phyloP scores from a whole-genome alignment of 2,888 invertebrate genomes.

The Drosophila algonquin region DNA sequence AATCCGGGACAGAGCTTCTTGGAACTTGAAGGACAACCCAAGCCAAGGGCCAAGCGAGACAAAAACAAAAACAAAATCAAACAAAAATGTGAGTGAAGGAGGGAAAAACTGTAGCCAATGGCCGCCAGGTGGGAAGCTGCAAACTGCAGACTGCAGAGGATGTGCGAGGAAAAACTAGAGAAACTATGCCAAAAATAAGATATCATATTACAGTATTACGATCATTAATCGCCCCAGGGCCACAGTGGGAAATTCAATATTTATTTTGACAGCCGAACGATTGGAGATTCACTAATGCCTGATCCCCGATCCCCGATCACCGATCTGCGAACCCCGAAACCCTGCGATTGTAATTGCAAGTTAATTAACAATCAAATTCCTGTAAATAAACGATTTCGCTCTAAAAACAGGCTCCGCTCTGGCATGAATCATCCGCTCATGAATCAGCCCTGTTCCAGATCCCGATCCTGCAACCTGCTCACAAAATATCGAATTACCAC shows the following conservation, averaged over 20 bases:
- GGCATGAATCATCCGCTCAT: conserved; percentile 57
- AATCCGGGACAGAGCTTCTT: conserved; percentile 29
- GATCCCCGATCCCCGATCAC: conserved; percentile 3
- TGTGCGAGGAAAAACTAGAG: neutral
- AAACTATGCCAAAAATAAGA: neutral
- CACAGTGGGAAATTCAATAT: conserved; percentile 72
- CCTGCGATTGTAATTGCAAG: conserved; percentile 65
- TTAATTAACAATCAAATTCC: conserved; percentile 71
- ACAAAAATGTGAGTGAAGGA: neutral
- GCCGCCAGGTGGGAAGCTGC: conserved; percentile 23
- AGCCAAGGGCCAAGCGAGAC: conserved; percentile 15
- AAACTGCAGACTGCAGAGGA: neutral
- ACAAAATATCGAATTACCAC: conserved; percentile 68
- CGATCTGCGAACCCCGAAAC: neutral
- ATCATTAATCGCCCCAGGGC: conserved; percentile 27
- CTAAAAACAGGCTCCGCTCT: conserved; percentile 49
- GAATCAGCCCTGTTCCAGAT: neutral
- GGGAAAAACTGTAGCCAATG: conserved; percentile 38
- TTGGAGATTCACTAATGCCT: neutral
- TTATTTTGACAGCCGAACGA: conserved; percentile 75
- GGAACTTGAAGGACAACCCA: conserved; percentile 62
- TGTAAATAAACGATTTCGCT: conserved; percentile 53
- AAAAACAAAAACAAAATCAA: neutral
- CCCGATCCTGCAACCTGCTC: conserved; percentile 47
- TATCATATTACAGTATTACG: conserved; percentile 27